Base-by-base conservation (phyloP, 2,797 vertebrate genomes). In the Syncerus caffer region DNA sequence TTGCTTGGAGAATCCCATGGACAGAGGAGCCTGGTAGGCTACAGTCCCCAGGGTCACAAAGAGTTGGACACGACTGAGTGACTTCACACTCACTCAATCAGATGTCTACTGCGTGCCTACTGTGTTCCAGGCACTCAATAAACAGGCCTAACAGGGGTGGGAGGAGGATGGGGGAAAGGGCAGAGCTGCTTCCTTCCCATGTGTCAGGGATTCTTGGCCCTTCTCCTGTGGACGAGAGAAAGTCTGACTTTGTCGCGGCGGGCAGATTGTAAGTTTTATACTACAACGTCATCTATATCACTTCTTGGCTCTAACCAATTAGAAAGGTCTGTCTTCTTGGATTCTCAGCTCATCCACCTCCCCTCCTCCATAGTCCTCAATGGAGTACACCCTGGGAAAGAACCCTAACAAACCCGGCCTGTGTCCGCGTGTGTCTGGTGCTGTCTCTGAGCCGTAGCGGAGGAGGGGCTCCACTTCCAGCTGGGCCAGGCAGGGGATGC, bases 351-450 rank as follows among this genome's bases (percentile, higher is more conserved):
- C 4, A 45, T 58, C 6, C 14, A 34, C 3, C 1, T 51, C 2
- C 8, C 29, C 0, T 31, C 1, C 2, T 1, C 11, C 13, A 9
- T 31, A 13, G 64, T 42, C 50, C 50, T 79, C 47, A 67, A 3
- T 42, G 55, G 62, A 60, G 23, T 34, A 9, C 55, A 55, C 80
- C 60, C 42, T 10, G 25, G 6, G 21, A 57, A 51, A 80, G 74
- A 17, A 74, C 55, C 10, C 57, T 55, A 21, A 19, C n/a, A 67
- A 16, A 55, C 27, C 2, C 31, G 31, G 19, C 6, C 0, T 0
- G 25, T 16, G n/a, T 25, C 55, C 2, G 0, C 6, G 7, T 15
- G 8, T 53, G 7, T 47, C 31, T n/a, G 51, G 14, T 23, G 27
- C 34, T 23, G 2, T 60, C 19, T 78, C 51, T 57, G 38, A 55